Evolutionary conservation across 2,888 invertebrate genomes (phyloP), one percentile per base, ranked within the genome.

Genomic region (Elysia crispata): DNA sequence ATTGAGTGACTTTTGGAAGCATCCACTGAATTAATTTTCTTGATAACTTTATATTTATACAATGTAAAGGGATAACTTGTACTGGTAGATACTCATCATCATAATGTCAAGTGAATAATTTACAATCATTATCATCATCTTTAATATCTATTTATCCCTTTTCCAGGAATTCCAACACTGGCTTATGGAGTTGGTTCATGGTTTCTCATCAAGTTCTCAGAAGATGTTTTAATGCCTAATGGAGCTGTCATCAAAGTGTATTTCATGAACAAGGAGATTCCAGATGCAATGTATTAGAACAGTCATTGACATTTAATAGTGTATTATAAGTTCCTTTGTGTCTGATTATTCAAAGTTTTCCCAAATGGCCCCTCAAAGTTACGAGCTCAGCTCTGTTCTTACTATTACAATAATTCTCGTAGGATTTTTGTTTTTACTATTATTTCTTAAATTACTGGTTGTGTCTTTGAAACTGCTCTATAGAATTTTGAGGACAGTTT

Each of bases 131-230:
- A 50, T 64, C 28, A 23, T 76, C 28, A 33, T 15, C 20, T 76
- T 25, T 70, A 11, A 1, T 60, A 69, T 70, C n/a, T 33, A n/a
- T 20, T 80, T 41, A 30, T 1, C 41, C 1, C 41, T 70, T n/a
- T n/a, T 28, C 93, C 92, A 97, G 98, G 98, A 88, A 94, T 98
- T 86, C 98, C 98, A 70, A 96, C 96, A 90, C 92, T 98, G 79
- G 95, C 97, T 76, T 98, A 98, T 93, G 98, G 98, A 69, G 91
- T 97, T 76, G 96, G 96, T 50, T 97, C 97, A 30, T 95, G 94
- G 77, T 94, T 95, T 86, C 92, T 98, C 82, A 97, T 97, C 82
- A 94, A 93, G 84, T 96, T 97, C 91, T 93, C 93, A 80, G 98
- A 98, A 93, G 93, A 94, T 72, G 97, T 98, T 1, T 89, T 93